phyloP scores from a whole-genome alignment of 2,113 vertebrate species.

The Rostratula benghalensis region DNA sequence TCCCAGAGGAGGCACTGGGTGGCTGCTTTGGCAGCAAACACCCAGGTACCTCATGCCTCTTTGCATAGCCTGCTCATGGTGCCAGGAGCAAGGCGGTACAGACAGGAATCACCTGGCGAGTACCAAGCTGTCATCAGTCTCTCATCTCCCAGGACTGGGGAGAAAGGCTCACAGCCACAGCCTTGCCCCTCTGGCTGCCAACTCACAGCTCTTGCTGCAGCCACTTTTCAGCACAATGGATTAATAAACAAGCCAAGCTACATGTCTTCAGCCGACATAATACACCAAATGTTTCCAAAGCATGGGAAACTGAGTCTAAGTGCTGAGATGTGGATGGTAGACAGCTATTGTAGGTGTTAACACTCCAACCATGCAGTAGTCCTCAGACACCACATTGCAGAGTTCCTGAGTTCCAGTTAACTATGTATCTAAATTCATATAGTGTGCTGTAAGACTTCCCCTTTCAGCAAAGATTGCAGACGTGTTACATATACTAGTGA shows the following conservation, averaged over 20 bases:
- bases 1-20: neutral
- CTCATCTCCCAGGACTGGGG: neutral
- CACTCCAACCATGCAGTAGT: neutral
- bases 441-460: neutral
- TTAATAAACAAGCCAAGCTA: neutral
- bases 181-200: neutral
- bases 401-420: fast-evolving
- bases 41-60: neutral
- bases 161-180: neutral
- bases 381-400: neutral
- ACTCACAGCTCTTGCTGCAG: neutral
- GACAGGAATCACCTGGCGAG: neutral
- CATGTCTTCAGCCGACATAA: neutral
- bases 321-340: neutral
- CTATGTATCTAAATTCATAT: neutral
- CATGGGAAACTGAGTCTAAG: neutral
- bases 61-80: neutral
- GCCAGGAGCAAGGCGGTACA: neutral
- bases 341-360: neutral
- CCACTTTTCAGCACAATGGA: neutral
- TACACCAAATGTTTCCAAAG: neutral
- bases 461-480: neutral
- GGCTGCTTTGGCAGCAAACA: neutral
- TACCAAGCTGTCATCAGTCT: neutral
- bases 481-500: neutral